Base-by-base conservation (phyloP, 2,113 vertebrate genomes). In the Uria aalge region DNA sequence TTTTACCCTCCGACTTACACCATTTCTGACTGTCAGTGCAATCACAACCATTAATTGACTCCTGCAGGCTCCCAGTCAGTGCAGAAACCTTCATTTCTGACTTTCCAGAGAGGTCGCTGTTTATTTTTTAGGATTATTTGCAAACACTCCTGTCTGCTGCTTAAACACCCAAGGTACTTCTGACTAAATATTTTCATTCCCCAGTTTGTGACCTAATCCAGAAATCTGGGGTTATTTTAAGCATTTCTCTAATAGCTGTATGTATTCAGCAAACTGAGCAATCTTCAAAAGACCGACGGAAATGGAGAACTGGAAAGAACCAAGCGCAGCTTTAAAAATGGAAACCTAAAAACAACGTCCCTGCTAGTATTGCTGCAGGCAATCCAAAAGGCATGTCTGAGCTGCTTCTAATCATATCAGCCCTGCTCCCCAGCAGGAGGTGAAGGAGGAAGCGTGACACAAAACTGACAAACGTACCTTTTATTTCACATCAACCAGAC, bases 381-480 rank as follows among this genome's bases (percentile, higher is more conserved):
- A 86, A 94, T 83, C 71, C 88, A 96, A 94, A 85, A 95, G 93
- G 64, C 78, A 92, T 86, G 92, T 74, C 90, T 96, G 82, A 88
- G 88, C 95, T 93, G 84, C 90, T 95, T 95, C 93, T 96, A 95
- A 96, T 96, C 84, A 92, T 86, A 95, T 66, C 94, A 92, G 68
- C 45, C 91, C 73, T 94, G 80, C 60, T 95, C 36, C 94, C 43
- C 93, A 95, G 91, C 88, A 94, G 96, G 93, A 93, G 93, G 68
- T 64, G 67, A 90, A 76, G 87, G 62, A 85, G 67, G n/a, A 91
- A 89, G 77, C 52, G 6, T 94, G 95, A 96, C 94, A 91, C 85
- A 88, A 74, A 94, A 94, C 81, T 90, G 93, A 94, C 95, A 96
- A 96, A 92, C 85, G 89, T 81, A 92, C 87, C 88, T 96, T 96